Conservation (phyloP, 1,140 invertebrate species). For the Diorhabda elongata region DNA sequence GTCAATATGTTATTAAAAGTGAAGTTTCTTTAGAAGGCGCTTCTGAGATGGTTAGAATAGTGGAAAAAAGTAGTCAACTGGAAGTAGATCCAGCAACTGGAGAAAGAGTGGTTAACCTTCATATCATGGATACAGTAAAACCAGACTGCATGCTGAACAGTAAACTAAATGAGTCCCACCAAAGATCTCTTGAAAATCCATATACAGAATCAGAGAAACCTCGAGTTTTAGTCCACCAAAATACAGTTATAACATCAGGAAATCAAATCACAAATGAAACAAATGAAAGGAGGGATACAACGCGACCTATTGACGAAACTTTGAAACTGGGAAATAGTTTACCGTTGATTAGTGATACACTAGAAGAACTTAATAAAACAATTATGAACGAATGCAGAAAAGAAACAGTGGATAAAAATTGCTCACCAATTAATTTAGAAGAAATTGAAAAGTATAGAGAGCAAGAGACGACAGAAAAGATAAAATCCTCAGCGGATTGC, state of each 20-base stretch:
- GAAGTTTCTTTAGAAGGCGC: slow-evolving; percentile 26
- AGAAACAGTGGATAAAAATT: slow-evolving; percentile 32
- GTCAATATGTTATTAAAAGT: slow-evolving; percentile 34
- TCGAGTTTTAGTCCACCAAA: slow-evolving; percentile 26
- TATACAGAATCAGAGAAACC: slow-evolving; percentile 4
- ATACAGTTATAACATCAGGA: slow-evolving; percentile 28
- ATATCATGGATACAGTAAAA: slow-evolving; percentile 34
- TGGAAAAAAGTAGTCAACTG: slow-evolving; percentile 19
- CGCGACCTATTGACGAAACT: background rate
- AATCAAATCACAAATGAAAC: background rate
- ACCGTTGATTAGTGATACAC: slow-evolving; percentile 6
- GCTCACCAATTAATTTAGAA: slow-evolving; percentile 33
- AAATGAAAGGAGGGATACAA: background rate
- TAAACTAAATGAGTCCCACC: slow-evolving; percentile 19
- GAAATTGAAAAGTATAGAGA: slow-evolving; percentile 23
- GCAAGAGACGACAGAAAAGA: background rate
- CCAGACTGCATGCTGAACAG: slow-evolving; percentile 29
- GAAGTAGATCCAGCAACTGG: slow-evolving; percentile 8
- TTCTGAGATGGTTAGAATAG: slow-evolving; percentile 27
- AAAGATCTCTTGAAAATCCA: slow-evolving; percentile 6
- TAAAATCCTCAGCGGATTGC: background rate
- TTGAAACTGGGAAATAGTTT: slow-evolving; percentile 12
- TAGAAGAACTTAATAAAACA: slow-evolving; percentile 1
- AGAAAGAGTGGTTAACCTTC: slow-evolving; percentile 36
- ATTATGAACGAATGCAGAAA: slow-evolving; percentile 19